Percentiles rank a stretch among this genome's conserved stretches.
phyloP scores from a whole-genome alignment of 2,888 invertebrate genomes.

The Epirrhoe tristata region DNA sequence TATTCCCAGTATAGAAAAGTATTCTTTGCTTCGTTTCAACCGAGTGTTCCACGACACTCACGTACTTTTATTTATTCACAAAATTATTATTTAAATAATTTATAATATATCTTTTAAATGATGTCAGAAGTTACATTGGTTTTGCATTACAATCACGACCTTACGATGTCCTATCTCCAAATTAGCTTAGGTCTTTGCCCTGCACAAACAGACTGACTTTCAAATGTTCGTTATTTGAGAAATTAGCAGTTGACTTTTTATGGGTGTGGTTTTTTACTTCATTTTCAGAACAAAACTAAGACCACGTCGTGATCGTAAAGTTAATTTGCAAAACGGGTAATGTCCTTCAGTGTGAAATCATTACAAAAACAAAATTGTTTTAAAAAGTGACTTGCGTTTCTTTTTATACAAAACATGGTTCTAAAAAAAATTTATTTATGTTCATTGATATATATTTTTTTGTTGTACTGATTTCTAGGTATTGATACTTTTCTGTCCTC shows the following conservation, averaged over 20 bases:
- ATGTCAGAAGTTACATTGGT: constrained; percentile 22
- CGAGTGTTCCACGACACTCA: too few relatives aligned
- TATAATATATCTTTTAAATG: constrained; percentile 7
- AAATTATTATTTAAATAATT: too few relatives aligned
- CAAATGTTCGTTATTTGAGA: constrained; percentile 72
- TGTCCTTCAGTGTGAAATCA: background rate
- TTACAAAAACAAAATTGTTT: constrained; percentile 16
- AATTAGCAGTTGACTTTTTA: constrained; percentile 75
- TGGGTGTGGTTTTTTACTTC: constrained; percentile 45
- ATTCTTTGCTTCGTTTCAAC: too few relatives aligned
- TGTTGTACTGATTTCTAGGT: too few relatives aligned
- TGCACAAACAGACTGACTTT: constrained; percentile 72
- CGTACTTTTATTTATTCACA: too few relatives aligned
- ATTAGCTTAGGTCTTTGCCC: constrained; percentile 73
- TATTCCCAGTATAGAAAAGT: too few relatives aligned
- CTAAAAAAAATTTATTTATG: background rate
- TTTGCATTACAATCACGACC: constrained; percentile 51
- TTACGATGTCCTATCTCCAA: constrained; percentile 69
- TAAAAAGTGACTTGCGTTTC: constrained; percentile 1
- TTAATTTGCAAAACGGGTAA: constrained; percentile 28
- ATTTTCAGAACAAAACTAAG: constrained; percentile 32
- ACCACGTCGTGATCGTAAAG: constrained; percentile 13
- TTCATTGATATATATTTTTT: too few relatives aligned
- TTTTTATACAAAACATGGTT: background rate
- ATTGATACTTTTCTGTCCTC: too few relatives aligned